phyloP scores from a whole-genome alignment of 2,888 invertebrate species.

The Actias luna region DNA sequence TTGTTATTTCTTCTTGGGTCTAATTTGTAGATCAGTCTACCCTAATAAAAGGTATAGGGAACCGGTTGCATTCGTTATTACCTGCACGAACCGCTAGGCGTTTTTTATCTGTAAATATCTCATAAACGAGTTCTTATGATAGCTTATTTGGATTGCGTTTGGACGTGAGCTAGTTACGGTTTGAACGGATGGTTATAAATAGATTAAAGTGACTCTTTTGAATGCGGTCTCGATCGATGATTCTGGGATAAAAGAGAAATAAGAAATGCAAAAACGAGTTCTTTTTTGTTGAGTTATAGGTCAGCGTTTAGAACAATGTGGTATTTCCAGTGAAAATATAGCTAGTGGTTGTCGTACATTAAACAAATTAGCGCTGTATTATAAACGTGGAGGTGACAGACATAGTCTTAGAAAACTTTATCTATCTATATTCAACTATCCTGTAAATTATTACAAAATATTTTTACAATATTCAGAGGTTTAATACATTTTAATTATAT shows the following conservation, averaged over 20 bases:
- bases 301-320: no score
- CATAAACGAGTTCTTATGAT: slow-evolving; percentile 26
- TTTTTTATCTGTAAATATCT: slow-evolving; percentile 33
- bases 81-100: slow-evolving; percentile 57
- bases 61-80: slow-evolving; percentile 61
- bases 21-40: slow-evolving; percentile 65
- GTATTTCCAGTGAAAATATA: no score
- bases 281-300: neutral
- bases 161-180: slow-evolving; percentile 45
- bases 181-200: slow-evolving; percentile 18
- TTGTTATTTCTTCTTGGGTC: slow-evolving; percentile 29
- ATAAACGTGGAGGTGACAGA: no score
- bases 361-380: no score
- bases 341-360: no score
- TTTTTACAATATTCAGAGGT: no score
- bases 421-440: no score
- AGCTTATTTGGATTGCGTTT: slow-evolving; percentile 39
- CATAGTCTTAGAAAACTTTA: no score
- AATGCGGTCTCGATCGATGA: slow-evolving; percentile 8
- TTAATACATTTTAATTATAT: no score
- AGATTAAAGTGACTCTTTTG: slow-evolving; percentile 13
- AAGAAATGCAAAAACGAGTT: neutral
- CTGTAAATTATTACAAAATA: no score
- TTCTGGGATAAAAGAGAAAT: neutral
- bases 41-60: slow-evolving; percentile 53